Conservation (phyloP, 2,113 vertebrate genomes). For the Chinchilla lanigera region DNA sequence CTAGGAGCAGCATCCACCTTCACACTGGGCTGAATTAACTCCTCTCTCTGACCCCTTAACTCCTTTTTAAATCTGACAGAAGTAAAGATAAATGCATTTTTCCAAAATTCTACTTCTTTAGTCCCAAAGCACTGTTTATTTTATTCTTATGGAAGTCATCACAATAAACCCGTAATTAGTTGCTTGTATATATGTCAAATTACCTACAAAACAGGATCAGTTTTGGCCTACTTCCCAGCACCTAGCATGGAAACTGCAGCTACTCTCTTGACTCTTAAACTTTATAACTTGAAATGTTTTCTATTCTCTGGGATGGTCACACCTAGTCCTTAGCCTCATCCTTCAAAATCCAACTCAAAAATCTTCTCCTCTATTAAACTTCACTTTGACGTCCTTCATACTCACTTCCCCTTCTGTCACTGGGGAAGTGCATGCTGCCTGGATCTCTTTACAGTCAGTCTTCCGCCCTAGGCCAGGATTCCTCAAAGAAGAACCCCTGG, state of each 20-base stretch:
- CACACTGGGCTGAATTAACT: not conserved
- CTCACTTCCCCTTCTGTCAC: not conserved
- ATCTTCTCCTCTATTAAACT: not conserved
- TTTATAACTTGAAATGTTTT: not conserved
- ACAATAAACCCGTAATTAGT: not conserved
- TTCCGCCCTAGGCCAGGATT: too few species aligned
- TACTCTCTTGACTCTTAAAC: not conserved
- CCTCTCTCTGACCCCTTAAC: not conserved
- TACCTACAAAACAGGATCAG: not conserved
- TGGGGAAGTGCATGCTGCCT: not conserved
- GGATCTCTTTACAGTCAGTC: not conserved
- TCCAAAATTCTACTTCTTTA: not conserved
- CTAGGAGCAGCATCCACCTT: not conserved
- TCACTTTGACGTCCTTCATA: not conserved
- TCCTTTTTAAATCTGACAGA: not conserved
- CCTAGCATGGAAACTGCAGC: not conserved
- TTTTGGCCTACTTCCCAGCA: not conserved
- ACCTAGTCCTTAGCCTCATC: not conserved
- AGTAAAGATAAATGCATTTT: not conserved
- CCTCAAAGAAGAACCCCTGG: not conserved
- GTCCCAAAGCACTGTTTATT: not conserved
- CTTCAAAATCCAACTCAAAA: not conserved
- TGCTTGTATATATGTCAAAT: not conserved
- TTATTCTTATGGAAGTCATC: not conserved
- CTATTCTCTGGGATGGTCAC: not conserved